phyloP scores from a whole-genome alignment of 1,140 invertebrate species.

The Maniola jurtina region DNA sequence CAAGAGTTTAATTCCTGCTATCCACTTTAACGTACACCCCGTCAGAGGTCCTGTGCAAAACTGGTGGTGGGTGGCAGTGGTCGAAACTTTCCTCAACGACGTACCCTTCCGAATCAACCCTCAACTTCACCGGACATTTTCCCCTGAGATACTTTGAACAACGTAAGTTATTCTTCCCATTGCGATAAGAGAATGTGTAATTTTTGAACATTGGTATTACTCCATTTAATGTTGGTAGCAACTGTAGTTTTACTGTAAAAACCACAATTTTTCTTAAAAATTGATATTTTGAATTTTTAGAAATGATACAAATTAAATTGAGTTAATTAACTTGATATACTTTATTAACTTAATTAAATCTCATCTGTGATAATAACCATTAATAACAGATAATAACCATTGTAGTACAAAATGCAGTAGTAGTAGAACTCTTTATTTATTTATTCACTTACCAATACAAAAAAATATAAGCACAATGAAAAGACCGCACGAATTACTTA shows the following conservation, averaged over 20 bases:
- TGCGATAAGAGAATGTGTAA: conserved; percentile 12
- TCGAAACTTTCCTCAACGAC: not conserved
- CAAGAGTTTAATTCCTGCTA: no score
- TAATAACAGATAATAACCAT: no score
- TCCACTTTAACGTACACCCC: not conserved
- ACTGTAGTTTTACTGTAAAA: conserved; percentile 17
- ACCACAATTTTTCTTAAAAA: not conserved
- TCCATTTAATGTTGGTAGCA: conserved; percentile 12
- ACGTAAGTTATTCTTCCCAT: conserved; percentile 4
- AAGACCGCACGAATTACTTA: no score
- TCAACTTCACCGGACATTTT: conserved; percentile 19
- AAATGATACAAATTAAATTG: no score
- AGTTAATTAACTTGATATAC: no score
- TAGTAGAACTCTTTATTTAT: no score
- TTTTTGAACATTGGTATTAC: conserved; percentile 8
- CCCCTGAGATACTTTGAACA: conserved; percentile 20
- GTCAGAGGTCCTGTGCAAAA: not conserved
- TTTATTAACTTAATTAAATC: no score
- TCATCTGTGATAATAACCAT: no score
- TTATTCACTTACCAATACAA: no score
- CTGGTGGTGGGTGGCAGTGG: not conserved
- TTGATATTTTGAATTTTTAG: no score
- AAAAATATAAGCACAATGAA: no score
- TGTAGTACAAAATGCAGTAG: no score
- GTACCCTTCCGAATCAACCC: not conserved